Evolutionary conservation across 2,113 vertebrate species (phyloP).

Genomic region (Gnathonemus longibarbis): DNA sequence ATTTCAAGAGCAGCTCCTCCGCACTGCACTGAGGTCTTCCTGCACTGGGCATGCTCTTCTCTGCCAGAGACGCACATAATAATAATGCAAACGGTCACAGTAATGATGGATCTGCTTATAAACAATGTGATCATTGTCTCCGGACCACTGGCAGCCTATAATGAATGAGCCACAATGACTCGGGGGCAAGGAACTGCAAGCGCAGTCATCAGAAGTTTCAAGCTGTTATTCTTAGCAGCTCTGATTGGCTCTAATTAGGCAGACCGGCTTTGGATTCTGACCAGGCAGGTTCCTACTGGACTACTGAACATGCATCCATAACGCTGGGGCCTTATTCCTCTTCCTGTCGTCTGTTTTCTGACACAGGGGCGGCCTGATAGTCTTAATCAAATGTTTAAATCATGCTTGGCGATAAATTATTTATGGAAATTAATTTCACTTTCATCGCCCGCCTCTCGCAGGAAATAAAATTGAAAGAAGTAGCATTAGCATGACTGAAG

Average conservation of each 20-base stretch:
- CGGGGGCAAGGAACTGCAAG: background rate
- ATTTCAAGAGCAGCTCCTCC: background rate
- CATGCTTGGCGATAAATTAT: background rate
- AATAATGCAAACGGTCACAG: background rate
- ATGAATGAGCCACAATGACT: background rate
- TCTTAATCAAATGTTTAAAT: background rate
- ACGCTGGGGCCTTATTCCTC: background rate
- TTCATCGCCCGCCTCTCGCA: background rate
- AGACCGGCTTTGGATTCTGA: background rate
- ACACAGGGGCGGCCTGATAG: background rate
- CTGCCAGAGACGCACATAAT: background rate
- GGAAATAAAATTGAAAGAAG: background rate
- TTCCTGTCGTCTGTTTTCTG: background rate
- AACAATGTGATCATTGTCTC: background rate
- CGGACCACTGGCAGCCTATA: background rate
- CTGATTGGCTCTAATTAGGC: background rate
- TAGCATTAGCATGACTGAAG: background rate
- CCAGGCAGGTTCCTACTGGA: background rate
- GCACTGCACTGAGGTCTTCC: background rate
- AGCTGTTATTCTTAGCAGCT: background rate
- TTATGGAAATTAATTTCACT: background rate
- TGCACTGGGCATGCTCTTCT: background rate
- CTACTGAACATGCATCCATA: background rate
- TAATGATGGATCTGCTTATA: background rate
- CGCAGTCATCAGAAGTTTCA: background rate